Evolutionary conservation across 2,113 vertebrate genomes (phyloP).

Genomic region (Ciconia boyciana): DNA sequence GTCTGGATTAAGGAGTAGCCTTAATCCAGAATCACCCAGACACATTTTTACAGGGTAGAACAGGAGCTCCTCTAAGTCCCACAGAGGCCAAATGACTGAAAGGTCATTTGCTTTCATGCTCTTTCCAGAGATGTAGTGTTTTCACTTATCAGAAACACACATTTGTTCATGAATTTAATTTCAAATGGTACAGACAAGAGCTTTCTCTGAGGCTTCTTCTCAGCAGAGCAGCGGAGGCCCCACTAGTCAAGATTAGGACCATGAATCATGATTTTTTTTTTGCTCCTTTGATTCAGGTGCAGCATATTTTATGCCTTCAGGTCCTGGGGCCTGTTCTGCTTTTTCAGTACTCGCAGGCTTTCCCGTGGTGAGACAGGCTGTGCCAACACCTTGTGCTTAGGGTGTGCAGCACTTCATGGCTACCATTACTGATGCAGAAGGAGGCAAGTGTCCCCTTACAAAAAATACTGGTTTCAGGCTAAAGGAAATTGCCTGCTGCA

Average conservation of each 20-base stretch:
- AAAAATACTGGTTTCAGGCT: neutral
- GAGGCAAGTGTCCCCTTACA: neutral
- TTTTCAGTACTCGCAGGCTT: neutral
- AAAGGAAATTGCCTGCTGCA: neutral
- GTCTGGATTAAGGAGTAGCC: neutral
- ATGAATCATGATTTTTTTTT: neutral
- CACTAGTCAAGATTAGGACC: neutral
- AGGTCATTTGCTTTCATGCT: neutral
- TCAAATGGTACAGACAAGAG: neutral
- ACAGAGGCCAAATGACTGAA: neutral
- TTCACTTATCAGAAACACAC: neutral
- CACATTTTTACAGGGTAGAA: neutral
- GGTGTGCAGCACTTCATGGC: neutral
- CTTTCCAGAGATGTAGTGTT: neutral
- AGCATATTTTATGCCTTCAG: neutral
- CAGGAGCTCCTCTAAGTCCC: neutral
- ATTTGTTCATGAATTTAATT: neutral
- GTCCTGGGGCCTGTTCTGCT: neutral
- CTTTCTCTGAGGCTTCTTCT: neutral
- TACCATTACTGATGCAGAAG: neutral
- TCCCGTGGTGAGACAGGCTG: neutral
- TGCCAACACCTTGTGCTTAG: neutral
- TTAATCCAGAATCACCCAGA: neutral
- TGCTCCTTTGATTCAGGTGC: neutral
- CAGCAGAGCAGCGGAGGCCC: neutral